Conservation (phyloP, 2,888 invertebrate genomes). For the Gisinianus flammeolus region DNA sequence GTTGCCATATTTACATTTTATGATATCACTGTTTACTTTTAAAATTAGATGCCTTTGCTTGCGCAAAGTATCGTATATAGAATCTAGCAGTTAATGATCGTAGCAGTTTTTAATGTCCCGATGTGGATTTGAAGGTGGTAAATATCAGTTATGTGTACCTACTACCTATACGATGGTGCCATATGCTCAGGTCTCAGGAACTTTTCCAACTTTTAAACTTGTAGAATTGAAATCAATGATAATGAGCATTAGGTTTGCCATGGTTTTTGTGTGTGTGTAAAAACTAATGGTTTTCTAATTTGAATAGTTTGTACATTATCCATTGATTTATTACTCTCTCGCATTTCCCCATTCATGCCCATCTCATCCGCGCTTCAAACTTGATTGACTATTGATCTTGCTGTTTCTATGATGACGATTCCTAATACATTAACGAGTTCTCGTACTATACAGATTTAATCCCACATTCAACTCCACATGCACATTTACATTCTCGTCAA, state of each 20-base stretch:
- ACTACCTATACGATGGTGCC: no score
- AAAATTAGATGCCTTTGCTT: no score
- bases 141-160: no score
- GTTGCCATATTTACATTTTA: neutral
- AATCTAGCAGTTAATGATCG: no score
- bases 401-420: neutral
- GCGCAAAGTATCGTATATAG: no score
- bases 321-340: conserved; percentile 15
- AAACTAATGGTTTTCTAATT: conserved; percentile 11
- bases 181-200: no score
- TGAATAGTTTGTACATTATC: conserved; percentile 11
- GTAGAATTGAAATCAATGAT: neutral
- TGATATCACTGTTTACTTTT: no score
- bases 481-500: neutral
- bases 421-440: conserved; percentile 5
- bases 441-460: conserved; percentile 16
- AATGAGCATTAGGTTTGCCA: neutral
- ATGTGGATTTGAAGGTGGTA: no score
- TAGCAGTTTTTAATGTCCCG: no score
- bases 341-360: neutral
- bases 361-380: neutral
- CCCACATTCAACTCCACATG: neutral
- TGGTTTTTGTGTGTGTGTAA: neutral
- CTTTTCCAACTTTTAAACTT: no score
- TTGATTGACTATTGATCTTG: conserved; percentile 30